phyloP scores from a whole-genome alignment of 2,888 invertebrate genomes.

The Macrosiphum euphorbiae region DNA sequence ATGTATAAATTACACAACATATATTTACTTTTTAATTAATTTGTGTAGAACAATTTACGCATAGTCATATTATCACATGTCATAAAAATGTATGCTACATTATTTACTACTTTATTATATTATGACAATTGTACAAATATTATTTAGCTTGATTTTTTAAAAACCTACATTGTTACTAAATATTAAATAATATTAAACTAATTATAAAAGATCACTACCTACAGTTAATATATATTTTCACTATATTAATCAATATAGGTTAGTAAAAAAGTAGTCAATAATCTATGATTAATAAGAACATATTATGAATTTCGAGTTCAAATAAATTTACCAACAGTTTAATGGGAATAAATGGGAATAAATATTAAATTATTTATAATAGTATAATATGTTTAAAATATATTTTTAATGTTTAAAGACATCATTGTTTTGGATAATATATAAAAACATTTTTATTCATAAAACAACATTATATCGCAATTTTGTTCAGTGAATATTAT shows the following conservation, averaged over 20 bases:
- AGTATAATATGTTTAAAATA: too few relatives aligned
- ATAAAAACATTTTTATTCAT: background rate
- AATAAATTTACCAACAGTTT: background rate
- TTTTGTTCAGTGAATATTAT: background rate
- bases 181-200: background rate
- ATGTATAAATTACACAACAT: constrained; percentile 14
- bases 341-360: background rate
- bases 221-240: background rate
- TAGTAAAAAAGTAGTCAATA: background rate
- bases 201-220: background rate
- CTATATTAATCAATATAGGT: background rate
- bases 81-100: constrained; percentile 13
- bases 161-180: background rate
- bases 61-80: background rate
- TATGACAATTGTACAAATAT: constrained; percentile 8
- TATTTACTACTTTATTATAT: background rate
- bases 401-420: background rate
- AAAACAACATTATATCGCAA: background rate
- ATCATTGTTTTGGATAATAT: background rate
- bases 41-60: background rate
- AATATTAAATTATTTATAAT: background rate
- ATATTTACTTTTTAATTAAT: background rate
- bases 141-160: background rate
- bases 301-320: background rate
- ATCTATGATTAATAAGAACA: background rate